These are phyloP conservation scores for Chascanopsetta lugubris DNA, from an alignment of 2,113 vertebrate species.

Conservation along the genomic window DNA sequence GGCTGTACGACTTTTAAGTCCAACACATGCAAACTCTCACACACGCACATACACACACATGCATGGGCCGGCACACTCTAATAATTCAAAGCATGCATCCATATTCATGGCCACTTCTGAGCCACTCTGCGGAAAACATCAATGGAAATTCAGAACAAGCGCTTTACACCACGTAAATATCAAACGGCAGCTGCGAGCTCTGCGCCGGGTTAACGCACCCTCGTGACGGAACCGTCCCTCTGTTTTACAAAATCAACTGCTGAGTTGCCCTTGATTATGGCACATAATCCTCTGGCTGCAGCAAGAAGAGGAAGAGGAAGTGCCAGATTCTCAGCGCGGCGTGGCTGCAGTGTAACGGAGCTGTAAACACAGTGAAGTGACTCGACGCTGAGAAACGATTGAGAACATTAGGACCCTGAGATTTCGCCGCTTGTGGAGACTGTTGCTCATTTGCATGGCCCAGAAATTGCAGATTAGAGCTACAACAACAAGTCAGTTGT, in stretches of 20 bases:
- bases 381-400: not conserved
- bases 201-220: constrained; percentile 8
- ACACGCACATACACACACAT: constrained; percentile 12
- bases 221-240: not conserved
- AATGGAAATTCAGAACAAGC: constrained; percentile 63
- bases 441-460: not conserved
- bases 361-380: not conserved
- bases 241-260: not conserved
- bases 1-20: constrained; percentile 44
- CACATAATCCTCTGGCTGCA: not conserved
- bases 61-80: constrained; percentile 10
- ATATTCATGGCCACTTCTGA: constrained; percentile 71
- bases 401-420: not conserved
- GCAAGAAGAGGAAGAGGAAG: not conserved
- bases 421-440: not conserved
- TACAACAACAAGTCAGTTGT: not conserved
- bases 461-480: not conserved
- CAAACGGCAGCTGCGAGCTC: constrained; percentile 44
- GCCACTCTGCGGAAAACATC: constrained; percentile 58
- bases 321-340: not conserved
- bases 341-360: not conserved
- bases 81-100: constrained; percentile 70
- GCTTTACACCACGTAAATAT: constrained; percentile 50
- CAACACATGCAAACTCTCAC: constrained; percentile 28
- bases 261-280: not conserved